These are phyloP conservation scores for Erannis defoliaria DNA, from an alignment of 2,888 invertebrate genomes.

Conservation along the genomic window DNA sequence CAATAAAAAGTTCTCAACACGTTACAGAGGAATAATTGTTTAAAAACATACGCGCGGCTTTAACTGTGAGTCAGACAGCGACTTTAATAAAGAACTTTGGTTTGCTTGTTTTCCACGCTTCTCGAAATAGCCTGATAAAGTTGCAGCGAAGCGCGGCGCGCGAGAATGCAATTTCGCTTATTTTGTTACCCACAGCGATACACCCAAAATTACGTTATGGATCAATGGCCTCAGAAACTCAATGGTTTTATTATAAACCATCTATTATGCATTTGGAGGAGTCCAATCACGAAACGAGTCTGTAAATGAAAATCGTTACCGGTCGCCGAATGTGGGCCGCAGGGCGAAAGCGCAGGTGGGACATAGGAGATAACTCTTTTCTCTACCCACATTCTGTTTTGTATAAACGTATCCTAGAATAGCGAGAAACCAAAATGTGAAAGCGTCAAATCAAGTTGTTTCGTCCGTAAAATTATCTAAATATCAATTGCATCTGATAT, in stretches of 20 bases:
- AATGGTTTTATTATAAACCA: slow-evolving; percentile 79
- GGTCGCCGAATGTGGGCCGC: slow-evolving; percentile 58
- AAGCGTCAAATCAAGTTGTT: slow-evolving; percentile 5
- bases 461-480: slow-evolving; percentile 6
- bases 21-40: slow-evolving; percentile 56
- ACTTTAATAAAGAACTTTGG: slow-evolving; percentile 42
- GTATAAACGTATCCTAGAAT: slow-evolving; percentile 10
- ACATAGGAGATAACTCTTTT: slow-evolving; percentile 30
- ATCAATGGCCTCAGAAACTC: slow-evolving; percentile 69
- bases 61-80: slow-evolving; percentile 14
- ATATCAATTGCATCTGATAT: slow-evolving; percentile 1
- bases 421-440: background rate
- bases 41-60: slow-evolving; percentile 24
- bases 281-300: slow-evolving; percentile 66
- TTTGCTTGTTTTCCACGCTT: slow-evolving; percentile 34
- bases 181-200: slow-evolving; percentile 61
- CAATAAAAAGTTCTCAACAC: slow-evolving; percentile 55
- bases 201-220: slow-evolving; percentile 73
- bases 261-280: slow-evolving; percentile 77
- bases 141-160: slow-evolving; percentile 38
- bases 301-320: slow-evolving; percentile 80
- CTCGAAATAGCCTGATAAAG: slow-evolving; percentile 50
- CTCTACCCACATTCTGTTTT: slow-evolving; percentile 38
- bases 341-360: slow-evolving; percentile 37
- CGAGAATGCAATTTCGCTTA: slow-evolving; percentile 49